Conservation (phyloP, 2,888 invertebrate species). For the Cataglyphis cursor region DNA sequence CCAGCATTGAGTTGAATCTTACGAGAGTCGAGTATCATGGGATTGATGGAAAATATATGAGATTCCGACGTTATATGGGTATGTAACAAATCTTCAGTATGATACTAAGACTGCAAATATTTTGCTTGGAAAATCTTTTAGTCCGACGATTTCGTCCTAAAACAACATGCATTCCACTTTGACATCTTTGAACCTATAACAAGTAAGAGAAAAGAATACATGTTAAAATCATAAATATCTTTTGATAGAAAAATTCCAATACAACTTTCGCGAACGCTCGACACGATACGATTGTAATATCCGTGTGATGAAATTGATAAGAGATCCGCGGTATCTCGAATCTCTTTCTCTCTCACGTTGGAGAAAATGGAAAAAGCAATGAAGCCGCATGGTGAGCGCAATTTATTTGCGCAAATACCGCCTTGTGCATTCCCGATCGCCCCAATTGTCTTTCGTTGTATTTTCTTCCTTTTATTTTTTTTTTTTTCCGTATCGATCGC, state of each 20-base stretch:
- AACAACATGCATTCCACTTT: not conserved
- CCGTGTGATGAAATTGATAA: conserved; percentile 63
- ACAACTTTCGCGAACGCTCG: conserved; percentile 27
- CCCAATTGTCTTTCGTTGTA: conserved; percentile 41
- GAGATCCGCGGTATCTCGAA: conserved; percentile 14
- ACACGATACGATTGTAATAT: conserved; percentile 58
- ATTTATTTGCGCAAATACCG: conserved; percentile 74
- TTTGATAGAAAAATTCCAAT: conserved; percentile 25
- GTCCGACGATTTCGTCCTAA: not conserved
- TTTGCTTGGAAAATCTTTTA: not conserved
- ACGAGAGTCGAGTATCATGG: conserved; percentile 30
- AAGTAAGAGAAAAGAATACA: conserved; percentile 1
- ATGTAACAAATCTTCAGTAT: conserved; percentile 40
- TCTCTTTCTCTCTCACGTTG: conserved; percentile 62
- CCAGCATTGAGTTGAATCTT: conserved; percentile 20
- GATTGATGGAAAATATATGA: conserved; percentile 50
- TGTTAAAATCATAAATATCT: conserved; percentile 5
- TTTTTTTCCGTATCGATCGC: conserved; percentile 8
- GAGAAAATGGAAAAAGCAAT: conserved; percentile 79
- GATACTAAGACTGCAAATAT: conserved; percentile 33
- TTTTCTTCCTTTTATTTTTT: conserved; percentile 11
- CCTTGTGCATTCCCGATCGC: conserved; percentile 62
- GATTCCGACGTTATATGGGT: conserved; percentile 26
- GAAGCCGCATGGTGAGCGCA: conserved; percentile 61
- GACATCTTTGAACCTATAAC: conserved; percentile 3